Evolutionary conservation across 92 coral and sea anemone genomes (phyloP).

Genomic region (Porites divaricata): DNA sequence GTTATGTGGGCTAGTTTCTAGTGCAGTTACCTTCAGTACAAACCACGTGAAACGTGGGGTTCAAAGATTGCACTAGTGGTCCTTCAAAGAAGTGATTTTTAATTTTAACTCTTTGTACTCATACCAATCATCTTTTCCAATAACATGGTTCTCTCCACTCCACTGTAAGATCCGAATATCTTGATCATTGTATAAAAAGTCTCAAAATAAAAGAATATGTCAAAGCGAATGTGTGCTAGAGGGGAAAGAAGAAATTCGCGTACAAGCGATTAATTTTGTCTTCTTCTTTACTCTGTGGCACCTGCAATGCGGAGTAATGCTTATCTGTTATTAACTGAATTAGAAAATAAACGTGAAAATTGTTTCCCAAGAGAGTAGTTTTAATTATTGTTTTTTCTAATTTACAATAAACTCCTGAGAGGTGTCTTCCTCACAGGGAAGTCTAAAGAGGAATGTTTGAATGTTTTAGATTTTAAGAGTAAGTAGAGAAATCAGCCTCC

Average conservation of each 20-base stretch:
- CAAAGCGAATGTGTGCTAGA: background rate
- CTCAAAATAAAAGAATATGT: background rate
- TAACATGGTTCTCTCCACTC: background rate
- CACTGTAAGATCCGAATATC: background rate
- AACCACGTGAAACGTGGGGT: too few species aligned
- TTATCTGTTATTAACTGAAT: background rate
- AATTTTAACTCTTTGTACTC: background rate
- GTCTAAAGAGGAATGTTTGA: too few species aligned
- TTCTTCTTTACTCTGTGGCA: too few species aligned
- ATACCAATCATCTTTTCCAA: background rate
- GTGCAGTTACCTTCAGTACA: too few species aligned
- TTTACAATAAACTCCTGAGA: too few species aligned
- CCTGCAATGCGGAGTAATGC: too few species aligned
- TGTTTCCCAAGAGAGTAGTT: background rate
- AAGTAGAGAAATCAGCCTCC: too few species aligned
- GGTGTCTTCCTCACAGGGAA: too few species aligned
- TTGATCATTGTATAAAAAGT: background rate
- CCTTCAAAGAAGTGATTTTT: constrained; percentile 21
- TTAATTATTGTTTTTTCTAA: too few species aligned
- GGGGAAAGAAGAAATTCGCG: too few species aligned
- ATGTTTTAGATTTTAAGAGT: too few species aligned
- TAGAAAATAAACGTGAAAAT: background rate
- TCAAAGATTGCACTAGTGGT: background rate
- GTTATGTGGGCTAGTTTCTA: background rate
- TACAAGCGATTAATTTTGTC: too few species aligned